Percentiles rank a stretch among this genome's conserved stretches.
Conservation (phyloP, 2,113 vertebrate species). For the Hucho hucho region DNA sequence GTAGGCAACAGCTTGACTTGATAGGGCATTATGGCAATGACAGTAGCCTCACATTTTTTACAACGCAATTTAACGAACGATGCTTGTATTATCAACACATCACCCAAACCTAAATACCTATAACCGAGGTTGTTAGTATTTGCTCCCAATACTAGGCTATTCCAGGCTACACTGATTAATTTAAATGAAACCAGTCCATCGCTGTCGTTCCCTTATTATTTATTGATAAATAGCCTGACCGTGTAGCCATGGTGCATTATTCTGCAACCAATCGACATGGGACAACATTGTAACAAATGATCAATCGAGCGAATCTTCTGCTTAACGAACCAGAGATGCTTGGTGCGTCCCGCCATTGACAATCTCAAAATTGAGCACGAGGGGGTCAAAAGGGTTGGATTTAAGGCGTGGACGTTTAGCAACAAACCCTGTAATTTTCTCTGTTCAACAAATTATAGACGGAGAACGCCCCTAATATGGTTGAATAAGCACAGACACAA, state of each 20-base stretch:
- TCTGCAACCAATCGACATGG: conserved; percentile 35
- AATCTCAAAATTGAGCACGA: conserved; percentile 3
- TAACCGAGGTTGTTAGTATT: too few relatives aligned
- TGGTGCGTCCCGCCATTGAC: neutral
- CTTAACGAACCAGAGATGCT: conserved; percentile 41
- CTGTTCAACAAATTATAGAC: neutral
- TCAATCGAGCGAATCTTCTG: conserved; percentile 46
- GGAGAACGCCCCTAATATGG: neutral
- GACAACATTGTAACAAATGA: conserved; percentile 48
- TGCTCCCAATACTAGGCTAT: too few relatives aligned
- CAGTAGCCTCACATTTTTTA: neutral
- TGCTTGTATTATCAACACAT: too few relatives aligned
- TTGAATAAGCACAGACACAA: neutral
- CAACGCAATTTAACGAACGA: too few relatives aligned
- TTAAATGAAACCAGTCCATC: too few relatives aligned
- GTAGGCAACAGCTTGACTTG: neutral
- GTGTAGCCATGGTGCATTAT: conserved; percentile 30
- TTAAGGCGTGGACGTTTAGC: neutral
- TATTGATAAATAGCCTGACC: too few relatives aligned
- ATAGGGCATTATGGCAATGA: neutral
- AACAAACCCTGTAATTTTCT: conserved; percentile 9
- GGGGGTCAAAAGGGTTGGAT: too few relatives aligned
- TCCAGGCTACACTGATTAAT: too few relatives aligned
- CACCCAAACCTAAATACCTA: too few relatives aligned
- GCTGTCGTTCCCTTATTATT: too few relatives aligned